These are phyloP conservation scores for Cheilosia variabilis DNA, from an alignment of 2,888 invertebrate genomes.

Conservation along the genomic window DNA sequence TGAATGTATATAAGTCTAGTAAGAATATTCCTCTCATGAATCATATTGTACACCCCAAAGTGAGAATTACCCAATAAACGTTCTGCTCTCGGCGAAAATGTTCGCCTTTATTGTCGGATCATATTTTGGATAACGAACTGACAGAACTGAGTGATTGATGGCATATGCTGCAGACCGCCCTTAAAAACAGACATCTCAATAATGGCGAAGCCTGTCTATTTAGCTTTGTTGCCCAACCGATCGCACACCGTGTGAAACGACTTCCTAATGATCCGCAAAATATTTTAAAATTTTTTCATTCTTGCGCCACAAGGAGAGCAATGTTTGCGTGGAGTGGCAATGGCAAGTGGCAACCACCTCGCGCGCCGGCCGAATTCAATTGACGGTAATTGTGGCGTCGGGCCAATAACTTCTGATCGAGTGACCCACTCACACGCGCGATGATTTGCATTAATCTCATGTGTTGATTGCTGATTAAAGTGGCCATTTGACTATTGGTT, in stretches of 20 bases:
- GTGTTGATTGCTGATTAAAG: constrained; percentile 29
- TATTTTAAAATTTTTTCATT: constrained; percentile 7
- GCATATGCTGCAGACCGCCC: constrained; percentile 17
- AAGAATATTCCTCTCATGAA: not conserved
- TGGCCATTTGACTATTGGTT: constrained; percentile 18
- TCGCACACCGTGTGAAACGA: not conserved
- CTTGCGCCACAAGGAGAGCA: not conserved
- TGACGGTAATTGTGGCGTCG: constrained; percentile 50
- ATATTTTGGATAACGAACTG: not conserved
- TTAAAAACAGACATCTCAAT: constrained; percentile 25
- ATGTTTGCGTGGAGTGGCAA: constrained; percentile 7
- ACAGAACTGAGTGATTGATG: constrained; percentile 40
- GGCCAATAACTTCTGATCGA: constrained; percentile 48
- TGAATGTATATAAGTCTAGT: not conserved
- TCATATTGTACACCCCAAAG: not conserved
- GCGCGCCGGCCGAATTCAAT: constrained; percentile 11
- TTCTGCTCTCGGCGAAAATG: constrained; percentile 1
- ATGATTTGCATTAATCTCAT: constrained; percentile 43
- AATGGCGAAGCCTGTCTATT: constrained; percentile 18
- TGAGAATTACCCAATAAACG: not conserved
- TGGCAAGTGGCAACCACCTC: constrained; percentile 22
- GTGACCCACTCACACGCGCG: constrained; percentile 54
- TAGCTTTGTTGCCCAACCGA: constrained; percentile 4
- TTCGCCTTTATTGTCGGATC: not conserved
- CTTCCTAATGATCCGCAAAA: constrained; percentile 24